These are phyloP conservation scores for Empis livida DNA, from an alignment of 2,888 invertebrate genomes.

Conservation along the genomic window DNA sequence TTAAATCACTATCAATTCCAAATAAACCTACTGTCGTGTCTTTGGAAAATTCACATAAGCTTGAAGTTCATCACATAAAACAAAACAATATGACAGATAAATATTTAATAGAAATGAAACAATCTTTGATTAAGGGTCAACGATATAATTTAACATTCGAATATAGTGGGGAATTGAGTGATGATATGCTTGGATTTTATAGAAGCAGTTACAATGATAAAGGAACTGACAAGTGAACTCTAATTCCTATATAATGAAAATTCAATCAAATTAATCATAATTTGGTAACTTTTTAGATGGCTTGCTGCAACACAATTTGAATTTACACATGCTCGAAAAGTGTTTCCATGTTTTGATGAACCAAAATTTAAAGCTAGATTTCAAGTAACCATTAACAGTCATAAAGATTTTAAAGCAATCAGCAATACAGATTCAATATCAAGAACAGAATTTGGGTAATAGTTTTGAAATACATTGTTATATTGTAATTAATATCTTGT, in stretches of 20 bases:
- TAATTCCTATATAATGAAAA: no score
- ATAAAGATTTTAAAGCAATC: constrained; percentile 21
- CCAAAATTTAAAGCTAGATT: constrained; percentile 58
- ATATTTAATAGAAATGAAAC: constrained; percentile 31
- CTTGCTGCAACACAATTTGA: constrained; percentile 58
- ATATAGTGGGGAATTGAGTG: constrained; percentile 40
- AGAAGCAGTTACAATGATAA: constrained; percentile 31
- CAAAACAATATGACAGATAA: constrained; percentile 30
- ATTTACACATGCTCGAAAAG: constrained; percentile 51
- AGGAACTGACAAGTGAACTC: background rate
- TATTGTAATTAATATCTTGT: background rate
- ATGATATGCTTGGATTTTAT: constrained; percentile 42
- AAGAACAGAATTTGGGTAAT: background rate
- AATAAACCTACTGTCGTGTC: no score
- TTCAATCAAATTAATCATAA: background rate
- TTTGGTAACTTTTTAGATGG: constrained; percentile 34
- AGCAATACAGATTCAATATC: constrained; percentile 21
- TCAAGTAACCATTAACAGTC: constrained; percentile 34
- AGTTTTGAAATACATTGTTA: background rate
- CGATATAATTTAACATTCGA: constrained; percentile 37
- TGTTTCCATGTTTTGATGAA: constrained; percentile 71
- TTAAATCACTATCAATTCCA: constrained; percentile 19
- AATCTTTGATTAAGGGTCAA: constrained; percentile 21
- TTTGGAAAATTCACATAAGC: constrained; percentile 26
- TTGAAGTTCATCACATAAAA: constrained; percentile 21